phyloP scores from a whole-genome alignment of 2,888 invertebrate genomes.

The Bembecia ichneumoniformis region DNA sequence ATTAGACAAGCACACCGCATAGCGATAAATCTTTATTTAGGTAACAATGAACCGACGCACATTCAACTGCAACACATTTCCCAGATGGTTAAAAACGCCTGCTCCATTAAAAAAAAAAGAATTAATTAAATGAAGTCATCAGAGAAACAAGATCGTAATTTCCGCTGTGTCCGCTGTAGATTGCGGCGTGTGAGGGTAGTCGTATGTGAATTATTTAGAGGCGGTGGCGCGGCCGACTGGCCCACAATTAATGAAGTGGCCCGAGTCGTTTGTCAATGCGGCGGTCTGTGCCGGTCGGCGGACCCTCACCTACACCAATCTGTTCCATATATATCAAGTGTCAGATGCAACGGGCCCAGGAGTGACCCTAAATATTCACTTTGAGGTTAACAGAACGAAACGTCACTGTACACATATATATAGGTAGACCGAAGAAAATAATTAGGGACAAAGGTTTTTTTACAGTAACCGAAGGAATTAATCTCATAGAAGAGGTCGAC shows the following conservation, averaged over 20 bases:
- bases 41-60: background rate
- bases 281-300: constrained; percentile 36
- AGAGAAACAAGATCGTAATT: constrained; percentile 35
- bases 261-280: constrained; percentile 63
- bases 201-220: constrained; percentile 66
- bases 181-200: constrained; percentile 40
- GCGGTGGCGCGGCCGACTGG: constrained; percentile 51
- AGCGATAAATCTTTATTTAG: too few relatives aligned
- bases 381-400: background rate
- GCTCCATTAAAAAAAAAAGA: background rate
- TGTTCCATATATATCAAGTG: constrained; percentile 37
- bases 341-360: constrained; percentile 29
- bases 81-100: background rate
- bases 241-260: constrained; percentile 66
- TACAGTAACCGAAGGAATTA: constrained; percentile 21
- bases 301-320: constrained; percentile 41
- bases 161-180: constrained; percentile 37
- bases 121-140: constrained; percentile 47
- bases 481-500: constrained; percentile 56
- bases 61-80: background rate
- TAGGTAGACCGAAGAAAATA: background rate
- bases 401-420: background rate
- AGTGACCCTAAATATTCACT: background rate
- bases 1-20: too few relatives aligned
- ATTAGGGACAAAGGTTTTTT: too few relatives aligned